Conservation (phyloP, 2,113 vertebrate genomes). For the Laticauda laticaudata region DNA sequence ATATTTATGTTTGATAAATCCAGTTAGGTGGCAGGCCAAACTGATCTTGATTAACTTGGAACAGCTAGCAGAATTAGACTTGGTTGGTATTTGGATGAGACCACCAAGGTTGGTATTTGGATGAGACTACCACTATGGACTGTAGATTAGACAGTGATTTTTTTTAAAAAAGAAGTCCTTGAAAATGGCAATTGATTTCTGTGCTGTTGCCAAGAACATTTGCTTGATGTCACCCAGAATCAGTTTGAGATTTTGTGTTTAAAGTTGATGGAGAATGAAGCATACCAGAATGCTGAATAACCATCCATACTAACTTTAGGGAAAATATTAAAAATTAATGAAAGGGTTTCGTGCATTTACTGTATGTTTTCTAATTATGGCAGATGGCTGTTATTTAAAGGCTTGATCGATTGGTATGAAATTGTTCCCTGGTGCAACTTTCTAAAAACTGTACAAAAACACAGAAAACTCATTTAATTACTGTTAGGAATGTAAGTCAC, state of each 20-base stretch:
- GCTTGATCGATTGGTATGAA: neutral
- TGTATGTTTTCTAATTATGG: slow-evolving; percentile 23
- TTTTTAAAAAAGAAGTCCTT: neutral
- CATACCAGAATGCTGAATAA: slow-evolving; percentile 1
- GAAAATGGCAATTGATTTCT: neutral
- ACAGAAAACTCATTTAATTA: slow-evolving; percentile 1
- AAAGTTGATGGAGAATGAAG: neutral
- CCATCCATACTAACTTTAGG: neutral
- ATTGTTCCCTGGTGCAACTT: neutral
- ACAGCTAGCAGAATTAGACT: neutral
- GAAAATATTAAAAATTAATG: slow-evolving; percentile 3
- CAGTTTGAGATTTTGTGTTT: neutral
- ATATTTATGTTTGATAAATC: too few relatives aligned
- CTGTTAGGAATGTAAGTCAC: too few relatives aligned
- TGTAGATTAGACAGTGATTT: neutral
- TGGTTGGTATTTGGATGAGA: neutral
- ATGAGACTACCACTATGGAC: neutral
- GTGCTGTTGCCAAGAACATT: neutral
- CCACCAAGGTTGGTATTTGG: neutral
- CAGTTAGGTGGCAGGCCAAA: neutral
- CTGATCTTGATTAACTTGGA: neutral
- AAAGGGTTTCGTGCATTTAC: neutral
- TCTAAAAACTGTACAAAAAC: neutral
- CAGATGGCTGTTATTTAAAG: slow-evolving; percentile 22
- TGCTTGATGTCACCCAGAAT: neutral